phyloP scores from a whole-genome alignment of 1,140 invertebrate species.

The Schlechtendalia chinensis region DNA sequence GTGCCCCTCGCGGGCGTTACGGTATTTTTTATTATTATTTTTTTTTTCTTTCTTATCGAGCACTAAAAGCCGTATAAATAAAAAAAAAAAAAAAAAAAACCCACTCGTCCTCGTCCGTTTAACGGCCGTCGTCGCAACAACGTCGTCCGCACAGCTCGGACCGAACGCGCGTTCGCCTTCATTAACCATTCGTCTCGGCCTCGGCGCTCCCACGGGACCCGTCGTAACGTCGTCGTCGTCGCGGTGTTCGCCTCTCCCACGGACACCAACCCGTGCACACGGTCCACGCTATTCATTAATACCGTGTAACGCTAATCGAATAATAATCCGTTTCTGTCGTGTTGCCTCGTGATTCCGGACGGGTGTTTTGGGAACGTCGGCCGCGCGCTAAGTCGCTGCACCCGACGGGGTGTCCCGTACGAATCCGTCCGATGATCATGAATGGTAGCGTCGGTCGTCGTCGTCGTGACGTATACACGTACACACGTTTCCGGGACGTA shows the following conservation, averaged over 20 bases:
- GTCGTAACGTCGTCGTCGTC: neutral
- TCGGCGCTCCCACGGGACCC: neutral
- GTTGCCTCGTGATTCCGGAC: too few relatives aligned
- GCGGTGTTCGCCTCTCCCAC: conserved; percentile 22
- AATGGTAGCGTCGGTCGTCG: too few relatives aligned
- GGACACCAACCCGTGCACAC: neutral
- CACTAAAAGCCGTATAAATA: neutral
- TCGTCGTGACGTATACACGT: too few relatives aligned
- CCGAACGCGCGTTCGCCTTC: neutral
- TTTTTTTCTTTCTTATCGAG: neutral
- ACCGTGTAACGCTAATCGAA: neutral
- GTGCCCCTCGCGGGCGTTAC: neutral
- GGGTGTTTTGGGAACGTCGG: too few relatives aligned
- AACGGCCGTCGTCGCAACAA: neutral
- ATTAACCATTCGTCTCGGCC: conserved; percentile 35
- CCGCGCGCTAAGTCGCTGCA: too few relatives aligned
- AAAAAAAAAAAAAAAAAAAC: neutral
- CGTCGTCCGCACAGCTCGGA: neutral
- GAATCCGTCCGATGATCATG: too few relatives aligned
- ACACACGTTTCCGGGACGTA: too few relatives aligned
- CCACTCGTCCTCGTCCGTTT: neutral
- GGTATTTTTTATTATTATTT: neutral
- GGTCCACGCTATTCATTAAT: neutral
- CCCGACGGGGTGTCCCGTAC: too few relatives aligned
- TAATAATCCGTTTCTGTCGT: too few relatives aligned